Base-by-base conservation (phyloP, 2,797 vertebrate genomes). In the Triplophysa bombifrons region DNA sequence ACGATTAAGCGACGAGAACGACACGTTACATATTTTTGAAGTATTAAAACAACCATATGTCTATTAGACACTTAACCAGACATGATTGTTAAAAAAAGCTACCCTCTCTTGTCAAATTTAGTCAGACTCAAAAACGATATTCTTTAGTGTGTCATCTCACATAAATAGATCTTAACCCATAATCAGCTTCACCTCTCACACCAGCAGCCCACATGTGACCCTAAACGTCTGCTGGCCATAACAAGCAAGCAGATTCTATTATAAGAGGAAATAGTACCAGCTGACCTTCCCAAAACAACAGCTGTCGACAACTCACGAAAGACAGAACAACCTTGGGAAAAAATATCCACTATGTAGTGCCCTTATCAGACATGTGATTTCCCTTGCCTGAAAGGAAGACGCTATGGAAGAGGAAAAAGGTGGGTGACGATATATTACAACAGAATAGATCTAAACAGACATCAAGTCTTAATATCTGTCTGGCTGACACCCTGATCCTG, bases 151-250 rank as follows among this genome's bases (percentile, higher is more conserved):
- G 44, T 73, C 70, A 77, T 48, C 73, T 77, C 48, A 69, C 46
- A 66, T 78, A 74, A 80, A 82, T 72, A 80, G 69, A 74, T 80
- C 58, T 68, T 48, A 64, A 22, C 60, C 60, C 66, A 68, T 80
- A 85, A 86, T 82, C 69, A 83, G 76, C 82, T 83, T 83, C 72
- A 85, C 67, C 74, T 70, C 80, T 69, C 72, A 78, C 55, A 65
- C 58, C 53, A 72, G 64, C 9, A 68, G 41, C 72, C 68, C 55
- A 78, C 20, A 27, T 34, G 63, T 81, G 66, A 82, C 76, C 73
- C 60, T 53, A 44, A 50, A 58, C 56, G 56, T 82, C 55, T 80
- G 70, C 69, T 64, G 76, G 51, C 51, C 72, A 74, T 68, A 74
- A 74, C 30, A 67, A 38, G 58, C 48, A 19, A 60, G 30, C 51